Conservation (phyloP, 2,888 invertebrate genomes). For the Platynereis dumerilii region DNA sequence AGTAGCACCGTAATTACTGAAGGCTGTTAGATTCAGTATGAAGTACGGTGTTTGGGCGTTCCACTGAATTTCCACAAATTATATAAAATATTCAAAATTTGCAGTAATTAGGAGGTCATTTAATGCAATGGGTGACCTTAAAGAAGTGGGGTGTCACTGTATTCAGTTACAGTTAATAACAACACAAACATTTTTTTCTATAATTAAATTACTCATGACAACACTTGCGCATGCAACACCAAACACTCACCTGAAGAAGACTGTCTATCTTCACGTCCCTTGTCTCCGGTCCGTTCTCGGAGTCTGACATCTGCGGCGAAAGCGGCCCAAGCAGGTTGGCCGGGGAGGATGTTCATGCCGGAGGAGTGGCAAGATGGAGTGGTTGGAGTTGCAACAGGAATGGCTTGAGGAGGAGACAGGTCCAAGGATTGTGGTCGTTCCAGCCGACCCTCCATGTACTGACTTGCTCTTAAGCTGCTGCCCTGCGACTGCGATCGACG, state of each 20-base stretch:
- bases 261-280: constrained; percentile 47
- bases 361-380: constrained; percentile 22
- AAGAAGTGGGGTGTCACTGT: too few relatives aligned
- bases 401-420: constrained; percentile 13
- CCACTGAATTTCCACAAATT: too few relatives aligned
- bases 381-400: constrained; percentile 21
- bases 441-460: not conserved
- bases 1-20: too few relatives aligned
- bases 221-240: too few relatives aligned
- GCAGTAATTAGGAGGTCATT: too few relatives aligned
- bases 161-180: too few relatives aligned
- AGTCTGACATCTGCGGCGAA: constrained; percentile 29
- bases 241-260: constrained; percentile 53
- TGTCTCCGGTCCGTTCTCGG: constrained; percentile 6
- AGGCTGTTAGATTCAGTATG: too few relatives aligned
- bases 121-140: too few relatives aligned
- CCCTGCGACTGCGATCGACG: constrained; percentile 16
- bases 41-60: too few relatives aligned
- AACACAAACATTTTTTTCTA: too few relatives aligned
- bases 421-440: constrained; percentile 13
- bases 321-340: constrained; percentile 17
- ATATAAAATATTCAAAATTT: too few relatives aligned
- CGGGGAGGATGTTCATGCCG: constrained; percentile 20
- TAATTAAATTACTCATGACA: too few relatives aligned
- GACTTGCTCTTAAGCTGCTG: not conserved